A percentile compares a stretch with the other conserved stretches of the same genome.
Conservation (phyloP, 2,888 invertebrate genomes). For the Isotomurus palustris region DNA sequence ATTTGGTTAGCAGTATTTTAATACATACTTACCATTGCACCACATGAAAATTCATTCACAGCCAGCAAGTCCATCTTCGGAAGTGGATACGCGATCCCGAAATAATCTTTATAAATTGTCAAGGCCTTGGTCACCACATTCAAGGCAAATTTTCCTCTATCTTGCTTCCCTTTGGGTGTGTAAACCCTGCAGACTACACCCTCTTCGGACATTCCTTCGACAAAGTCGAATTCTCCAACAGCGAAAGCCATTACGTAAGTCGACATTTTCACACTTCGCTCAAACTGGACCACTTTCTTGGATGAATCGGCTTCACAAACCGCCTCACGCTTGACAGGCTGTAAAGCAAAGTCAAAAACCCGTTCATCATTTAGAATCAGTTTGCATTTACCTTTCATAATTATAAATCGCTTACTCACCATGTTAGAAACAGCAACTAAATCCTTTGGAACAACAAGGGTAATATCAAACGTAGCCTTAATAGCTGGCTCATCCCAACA, state of each 20-base stretch:
- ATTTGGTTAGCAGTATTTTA: background rate
- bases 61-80: constrained; percentile 59
- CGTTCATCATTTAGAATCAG: background rate
- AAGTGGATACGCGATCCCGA: constrained; percentile 55
- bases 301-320: constrained; percentile 49
- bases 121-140: constrained; percentile 55
- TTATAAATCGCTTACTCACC: constrained; percentile 53
- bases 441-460: constrained; percentile 74
- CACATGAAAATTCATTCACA: constrained; percentile 56
- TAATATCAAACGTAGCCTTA: constrained; percentile 90
- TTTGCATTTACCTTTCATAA: background rate
- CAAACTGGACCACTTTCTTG: constrained; percentile 63
- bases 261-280: constrained; percentile 57
- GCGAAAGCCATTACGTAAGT: constrained; percentile 58
- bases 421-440: constrained; percentile 90
- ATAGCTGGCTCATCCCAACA: constrained; percentile 50
- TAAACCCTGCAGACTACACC: constrained; percentile 48
- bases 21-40: constrained; percentile 51
- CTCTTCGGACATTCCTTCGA: constrained; percentile 53
- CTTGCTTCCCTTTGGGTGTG: constrained; percentile 54
- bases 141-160: constrained; percentile 56
- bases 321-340: constrained; percentile 51
- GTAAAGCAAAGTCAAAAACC: constrained; percentile 28
- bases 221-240: constrained; percentile 58
- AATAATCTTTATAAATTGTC: constrained; percentile 58